Evolutionary conservation across 2,888 invertebrate genomes (phyloP).

Genomic region (Boloria euphrosyne): DNA sequence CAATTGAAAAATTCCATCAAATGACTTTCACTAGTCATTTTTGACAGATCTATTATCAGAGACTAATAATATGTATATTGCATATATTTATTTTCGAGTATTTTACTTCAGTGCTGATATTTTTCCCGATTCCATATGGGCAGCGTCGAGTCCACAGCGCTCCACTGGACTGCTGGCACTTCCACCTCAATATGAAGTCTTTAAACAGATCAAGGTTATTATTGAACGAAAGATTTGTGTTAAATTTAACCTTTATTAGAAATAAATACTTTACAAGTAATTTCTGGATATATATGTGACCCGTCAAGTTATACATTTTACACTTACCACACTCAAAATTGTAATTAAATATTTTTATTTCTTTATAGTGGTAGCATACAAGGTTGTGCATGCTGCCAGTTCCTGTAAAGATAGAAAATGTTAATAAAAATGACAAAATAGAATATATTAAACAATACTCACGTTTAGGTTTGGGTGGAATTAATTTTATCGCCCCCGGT

Average conservation of each 20-base stretch:
- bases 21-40: constrained; percentile 6
- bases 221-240: constrained; percentile 67
- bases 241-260: constrained; percentile 74
- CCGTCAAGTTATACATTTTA: constrained; percentile 75
- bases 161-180: constrained; percentile 54
- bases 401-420: constrained; percentile 75
- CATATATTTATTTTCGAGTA: constrained; percentile 19
- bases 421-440: constrained; percentile 54
- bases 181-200: constrained; percentile 56
- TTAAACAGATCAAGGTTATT: constrained; percentile 68
- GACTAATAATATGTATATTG: constrained; percentile 11
- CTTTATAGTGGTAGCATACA: constrained; percentile 26
- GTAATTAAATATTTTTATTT: constrained; percentile 58
- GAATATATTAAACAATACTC: constrained; percentile 81
- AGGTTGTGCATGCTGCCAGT: constrained; percentile 28
- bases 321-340: constrained; percentile 70
- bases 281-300: constrained; percentile 58
- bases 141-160: constrained; percentile 58
- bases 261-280: constrained; percentile 70
- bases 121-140: constrained; percentile 49
- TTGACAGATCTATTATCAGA: constrained; percentile 13
- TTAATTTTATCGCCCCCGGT: constrained; percentile 92
- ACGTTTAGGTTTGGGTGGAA: constrained; percentile 95
- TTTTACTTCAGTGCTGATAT: constrained; percentile 45
- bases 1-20: constrained; percentile 1